Evolutionary conservation across 2,113 vertebrate genomes (phyloP), one percentile per base, ranked within the genome.

Genomic region (Silurus glanis): DNA sequence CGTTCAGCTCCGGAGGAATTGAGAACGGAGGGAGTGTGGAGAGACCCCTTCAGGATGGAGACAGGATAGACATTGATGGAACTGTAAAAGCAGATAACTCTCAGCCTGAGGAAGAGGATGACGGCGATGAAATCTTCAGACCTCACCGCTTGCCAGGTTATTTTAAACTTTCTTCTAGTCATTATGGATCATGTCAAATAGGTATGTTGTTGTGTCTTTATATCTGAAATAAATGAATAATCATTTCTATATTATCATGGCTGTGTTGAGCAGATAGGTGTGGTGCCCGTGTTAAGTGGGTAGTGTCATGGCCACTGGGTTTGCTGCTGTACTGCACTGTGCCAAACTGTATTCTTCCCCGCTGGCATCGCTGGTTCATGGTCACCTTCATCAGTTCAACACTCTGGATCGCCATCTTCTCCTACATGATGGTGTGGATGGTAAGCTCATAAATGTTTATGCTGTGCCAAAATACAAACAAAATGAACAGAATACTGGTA

Each of bases 361-460:
- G 95, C 87, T 96, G 95, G 95, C 95, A 95, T 88, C 94, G 93
- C 91, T 96, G 94, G 94, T 96, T 96, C 91, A 95, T 95, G 94
- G 92, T 92, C 88, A 95, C 95, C 19, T 95, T 96, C 55, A 84
- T 93, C 87, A 91, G 87, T 87, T 95, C 95, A 91, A 96, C 95
- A 3, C 87, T 96, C 87, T 96, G 95, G 95, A 96, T 96, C 10
- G 95, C 94, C 28, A 86, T 96, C 89, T 96, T 96, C 93, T 95
- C 95, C 91, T 96, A 96, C 92, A 89, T 95, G 93, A 96, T 96
- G 95, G 95, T 96, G 91, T 96, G 95, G 95, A 96, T 96, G 95
- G 95, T 96, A 92, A 94, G 94, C 37, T 37, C 37, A 37, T 37
- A 37, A 37, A 37, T 37, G 37, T 37, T 37, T 37, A 37, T 37